phyloP scores from a whole-genome alignment of 2,797 vertebrate genomes.

The Onychomys arenicola region DNA sequence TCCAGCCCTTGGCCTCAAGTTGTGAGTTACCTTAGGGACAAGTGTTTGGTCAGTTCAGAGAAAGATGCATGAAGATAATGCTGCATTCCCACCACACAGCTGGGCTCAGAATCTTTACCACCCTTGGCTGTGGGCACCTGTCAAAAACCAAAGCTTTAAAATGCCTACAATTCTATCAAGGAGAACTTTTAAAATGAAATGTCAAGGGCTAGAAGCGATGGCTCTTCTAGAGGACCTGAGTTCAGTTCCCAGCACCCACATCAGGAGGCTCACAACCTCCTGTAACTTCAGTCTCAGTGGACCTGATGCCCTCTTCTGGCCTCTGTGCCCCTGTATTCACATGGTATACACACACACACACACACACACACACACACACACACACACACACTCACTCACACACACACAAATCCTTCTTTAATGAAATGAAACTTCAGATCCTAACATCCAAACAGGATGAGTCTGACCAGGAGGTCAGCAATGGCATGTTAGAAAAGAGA shows the following conservation, averaged over 20 bases:
- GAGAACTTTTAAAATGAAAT: slow-evolving; percentile 1
- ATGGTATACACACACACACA: background rate
- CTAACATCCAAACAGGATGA: background rate
- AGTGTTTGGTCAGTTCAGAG: background rate
- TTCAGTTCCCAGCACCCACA: too few relatives aligned
- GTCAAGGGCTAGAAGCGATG: background rate
- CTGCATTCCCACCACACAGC: background rate
- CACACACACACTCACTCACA: background rate
- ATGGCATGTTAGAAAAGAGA: background rate
- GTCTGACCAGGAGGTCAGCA: background rate
- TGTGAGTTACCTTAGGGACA: background rate
- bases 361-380: background rate
- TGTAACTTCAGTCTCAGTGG: background rate
- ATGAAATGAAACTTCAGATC: background rate
- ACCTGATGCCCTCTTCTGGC: background rate
- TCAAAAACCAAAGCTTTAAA: slow-evolving; percentile 6
- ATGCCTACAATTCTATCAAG: background rate
- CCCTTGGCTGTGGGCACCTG: background rate
- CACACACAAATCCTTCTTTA: background rate
- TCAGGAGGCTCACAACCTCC: background rate
- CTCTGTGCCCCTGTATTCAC: background rate
- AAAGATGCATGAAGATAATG: background rate
- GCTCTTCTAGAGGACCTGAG: background rate
- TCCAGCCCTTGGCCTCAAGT: background rate
- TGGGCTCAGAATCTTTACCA: background rate